Base-by-base conservation (phyloP, 2,797 vertebrate species). In the Sebastes aleutianus region DNA sequence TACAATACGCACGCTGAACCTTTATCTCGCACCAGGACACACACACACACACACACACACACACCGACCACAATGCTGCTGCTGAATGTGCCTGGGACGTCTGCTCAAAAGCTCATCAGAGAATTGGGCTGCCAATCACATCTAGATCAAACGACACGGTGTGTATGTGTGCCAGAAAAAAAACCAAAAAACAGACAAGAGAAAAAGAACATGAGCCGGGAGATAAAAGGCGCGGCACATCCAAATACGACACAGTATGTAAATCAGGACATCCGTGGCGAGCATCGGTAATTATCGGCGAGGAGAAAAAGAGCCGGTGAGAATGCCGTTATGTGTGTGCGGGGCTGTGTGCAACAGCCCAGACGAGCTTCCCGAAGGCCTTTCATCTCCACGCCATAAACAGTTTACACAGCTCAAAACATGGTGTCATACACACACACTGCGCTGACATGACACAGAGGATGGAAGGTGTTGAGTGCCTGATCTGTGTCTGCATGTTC, bases 371-470 rank as follows among this genome's bases (percentile, higher is more conserved):
- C 74, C 65, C 6, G 16, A 16, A 18, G 72, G 79, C 85, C 87
- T 91, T 93, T 94, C 79, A 91, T 93, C 90, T 89, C 79, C 14
- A 8, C 34, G 77, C 83, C 72, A 76, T 85, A 88, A 87, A 90
- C 88, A 85, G 87, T 91, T 91, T 89, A 90, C 79, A 85, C 80
- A 86, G 78, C 62, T 88, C 71, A 58, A 80, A 53, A 86, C 80
- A 47, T 14, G 61, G 74, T 77, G 77, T 80, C 80, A 56, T 36
- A 68, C 70, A 62, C 61, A 62, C 73, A 76, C 66, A 72, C 74
- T 72, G 70, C 74, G 36, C 24, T 70, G 76, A 78, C 64, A 56
- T 34, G 73, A 81, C 75, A 74, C 74, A 78, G 57, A 67, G 64
- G 66, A 80, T 62, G 54, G 61, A 64, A 80, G 72, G 85, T 78